Conservation (phyloP, 2,797 vertebrate species). For the Echiichthys vipera region DNA sequence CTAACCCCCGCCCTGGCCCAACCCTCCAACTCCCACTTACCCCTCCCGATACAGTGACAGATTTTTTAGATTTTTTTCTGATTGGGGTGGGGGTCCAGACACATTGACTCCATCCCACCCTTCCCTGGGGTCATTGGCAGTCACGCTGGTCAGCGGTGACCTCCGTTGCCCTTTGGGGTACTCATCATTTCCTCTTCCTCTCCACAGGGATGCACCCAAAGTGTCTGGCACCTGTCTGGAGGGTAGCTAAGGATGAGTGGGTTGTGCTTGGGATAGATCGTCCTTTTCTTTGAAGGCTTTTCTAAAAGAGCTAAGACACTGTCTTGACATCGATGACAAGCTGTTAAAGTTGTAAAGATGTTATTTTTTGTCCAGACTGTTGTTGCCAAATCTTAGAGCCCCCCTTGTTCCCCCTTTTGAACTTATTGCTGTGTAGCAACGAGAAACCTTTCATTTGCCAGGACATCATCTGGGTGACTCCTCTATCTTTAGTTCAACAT, state of each 20-base stretch:
- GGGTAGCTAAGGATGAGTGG: conserved; percentile 37
- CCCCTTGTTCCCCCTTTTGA: neutral
- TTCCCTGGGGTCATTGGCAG: conserved; percentile 77
- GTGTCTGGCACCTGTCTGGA: conserved; percentile 72
- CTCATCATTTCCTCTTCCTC: conserved; percentile 75
- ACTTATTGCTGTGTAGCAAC: conserved; percentile 29
- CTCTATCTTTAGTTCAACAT: conserved; percentile 29
- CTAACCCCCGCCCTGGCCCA: conserved; percentile 57
- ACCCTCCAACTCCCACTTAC: conserved; percentile 58
- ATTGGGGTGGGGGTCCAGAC: conserved; percentile 66
- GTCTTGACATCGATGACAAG: conserved; percentile 19
- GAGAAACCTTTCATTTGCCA: conserved; percentile 25
- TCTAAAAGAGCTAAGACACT: neutral
- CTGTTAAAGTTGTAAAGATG: conserved; percentile 48
- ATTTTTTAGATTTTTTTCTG: conserved; percentile 48
- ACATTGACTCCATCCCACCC: conserved; percentile 70
- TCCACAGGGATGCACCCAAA: conserved; percentile 59
- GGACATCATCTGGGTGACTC: conserved; percentile 18
- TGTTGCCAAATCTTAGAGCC: conserved; percentile 1
- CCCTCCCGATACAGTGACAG: conserved; percentile 72
- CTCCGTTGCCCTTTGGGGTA: conserved; percentile 75
- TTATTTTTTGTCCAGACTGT: conserved; percentile 23
- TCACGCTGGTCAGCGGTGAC: conserved; percentile 72
- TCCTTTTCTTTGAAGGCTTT: conserved; percentile 9
- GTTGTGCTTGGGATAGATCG: conserved; percentile 13